Evolutionary conservation across 2,113 vertebrate species (phyloP).

Genomic region (Hippopotamus amphibius): DNA sequence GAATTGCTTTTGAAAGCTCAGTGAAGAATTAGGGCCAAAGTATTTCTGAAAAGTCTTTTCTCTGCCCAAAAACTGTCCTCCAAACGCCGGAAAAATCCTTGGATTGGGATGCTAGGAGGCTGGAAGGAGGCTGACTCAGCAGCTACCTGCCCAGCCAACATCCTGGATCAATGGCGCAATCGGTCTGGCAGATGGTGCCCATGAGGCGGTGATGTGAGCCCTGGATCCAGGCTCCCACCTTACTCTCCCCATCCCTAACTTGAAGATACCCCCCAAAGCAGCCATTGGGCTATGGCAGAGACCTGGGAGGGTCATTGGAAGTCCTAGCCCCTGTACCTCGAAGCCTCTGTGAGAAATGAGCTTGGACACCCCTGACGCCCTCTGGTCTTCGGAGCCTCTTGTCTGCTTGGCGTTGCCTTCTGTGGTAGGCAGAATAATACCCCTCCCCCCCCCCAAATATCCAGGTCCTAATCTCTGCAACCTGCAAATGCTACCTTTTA

Average conservation of each 20-base stretch:
- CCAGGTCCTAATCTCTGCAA: neutral
- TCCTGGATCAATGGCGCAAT: neutral
- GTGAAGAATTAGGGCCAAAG: neutral
- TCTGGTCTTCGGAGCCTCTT: neutral
- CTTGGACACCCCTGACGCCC: neutral
- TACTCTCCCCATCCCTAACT: neutral
- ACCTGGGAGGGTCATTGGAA: neutral
- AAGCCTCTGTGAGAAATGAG: neutral
- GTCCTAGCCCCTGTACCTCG: neutral
- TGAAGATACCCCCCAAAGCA: neutral
- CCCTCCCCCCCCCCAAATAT: neutral
- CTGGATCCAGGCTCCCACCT: neutral
- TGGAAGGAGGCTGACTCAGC: neutral
- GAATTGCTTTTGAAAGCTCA: constrained; percentile 21
- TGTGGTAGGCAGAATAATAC: neutral
- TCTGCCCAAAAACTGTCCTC: neutral
- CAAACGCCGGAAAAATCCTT: neutral
- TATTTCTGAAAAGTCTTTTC: constrained; percentile 5
- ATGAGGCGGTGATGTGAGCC: neutral
- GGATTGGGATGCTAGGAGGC: neutral
- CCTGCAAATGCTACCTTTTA: fast-evolving
- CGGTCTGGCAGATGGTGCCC: too few relatives aligned
- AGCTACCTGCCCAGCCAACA: neutral
- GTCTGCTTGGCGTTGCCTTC: neutral
- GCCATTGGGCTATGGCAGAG: neutral